phyloP scores from a whole-genome alignment of 2,888 invertebrate genomes.

The Diarsia dahlii region DNA sequence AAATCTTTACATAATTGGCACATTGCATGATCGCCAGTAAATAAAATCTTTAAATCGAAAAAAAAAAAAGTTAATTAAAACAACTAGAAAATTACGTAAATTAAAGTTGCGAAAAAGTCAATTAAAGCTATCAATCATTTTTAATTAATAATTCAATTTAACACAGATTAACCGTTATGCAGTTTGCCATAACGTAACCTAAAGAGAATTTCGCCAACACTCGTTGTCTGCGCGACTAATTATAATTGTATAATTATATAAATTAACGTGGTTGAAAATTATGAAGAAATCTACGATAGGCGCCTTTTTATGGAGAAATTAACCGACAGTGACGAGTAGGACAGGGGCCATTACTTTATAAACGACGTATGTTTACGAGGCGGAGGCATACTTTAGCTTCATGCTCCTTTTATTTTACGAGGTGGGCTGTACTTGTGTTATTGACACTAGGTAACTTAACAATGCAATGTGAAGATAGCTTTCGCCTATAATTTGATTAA shows the following conservation, averaged over 20 bases:
- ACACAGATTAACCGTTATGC: constrained; percentile 11
- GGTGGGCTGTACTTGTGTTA: constrained; percentile 32
- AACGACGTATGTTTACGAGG: constrained; percentile 43
- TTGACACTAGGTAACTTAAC: constrained; percentile 3
- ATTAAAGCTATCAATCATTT: background rate
- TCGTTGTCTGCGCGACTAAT: constrained; percentile 74
- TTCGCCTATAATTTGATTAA: no score
- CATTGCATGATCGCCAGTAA: background rate
- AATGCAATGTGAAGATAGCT: background rate
- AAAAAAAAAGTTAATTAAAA: constrained; percentile 5
- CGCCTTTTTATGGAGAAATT: constrained; percentile 69
- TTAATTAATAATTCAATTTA: constrained; percentile 1
- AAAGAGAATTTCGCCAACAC: constrained; percentile 46
- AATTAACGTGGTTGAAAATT: constrained; percentile 73
- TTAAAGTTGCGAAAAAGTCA: constrained; percentile 11
- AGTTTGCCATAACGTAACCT: constrained; percentile 43
- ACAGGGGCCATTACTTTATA: constrained; percentile 57
- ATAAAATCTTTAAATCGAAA: background rate
- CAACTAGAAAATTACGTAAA: background rate
- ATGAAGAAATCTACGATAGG: constrained; percentile 68
- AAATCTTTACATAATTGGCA: background rate
- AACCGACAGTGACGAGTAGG: constrained; percentile 67
- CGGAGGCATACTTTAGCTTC: constrained; percentile 33
- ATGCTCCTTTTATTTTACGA: constrained; percentile 58
- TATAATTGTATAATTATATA: constrained; percentile 78